Evolutionary conservation across 2,113 vertebrate genomes (phyloP).

Genomic region (Raja brachyura): DNA sequence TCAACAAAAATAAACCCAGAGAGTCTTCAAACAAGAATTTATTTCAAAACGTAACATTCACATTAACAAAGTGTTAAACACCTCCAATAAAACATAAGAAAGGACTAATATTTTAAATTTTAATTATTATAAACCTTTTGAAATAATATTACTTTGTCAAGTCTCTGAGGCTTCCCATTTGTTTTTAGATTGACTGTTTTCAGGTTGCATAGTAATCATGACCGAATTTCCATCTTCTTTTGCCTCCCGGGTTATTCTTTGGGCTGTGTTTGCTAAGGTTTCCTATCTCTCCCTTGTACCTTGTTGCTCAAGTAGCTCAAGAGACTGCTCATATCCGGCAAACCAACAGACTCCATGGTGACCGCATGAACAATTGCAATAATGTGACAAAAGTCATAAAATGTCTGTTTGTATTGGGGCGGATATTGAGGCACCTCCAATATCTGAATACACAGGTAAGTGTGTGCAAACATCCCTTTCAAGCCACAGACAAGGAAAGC

Average conservation of each 20-base stretch:
- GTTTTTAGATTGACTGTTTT: constrained; percentile 32
- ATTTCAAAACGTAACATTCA: background rate
- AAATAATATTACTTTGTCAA: constrained; percentile 5
- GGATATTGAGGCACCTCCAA: constrained; percentile 48
- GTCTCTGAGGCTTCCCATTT: background rate
- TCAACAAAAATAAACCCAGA: background rate
- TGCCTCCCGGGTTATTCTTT: constrained; percentile 28
- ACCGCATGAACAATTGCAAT: constrained; percentile 44
- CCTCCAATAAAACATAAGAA: background rate
- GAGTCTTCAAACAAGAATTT: background rate
- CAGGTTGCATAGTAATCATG: constrained; percentile 39
- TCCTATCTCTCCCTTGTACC: constrained; percentile 43
- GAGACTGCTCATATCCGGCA: constrained; percentile 44
- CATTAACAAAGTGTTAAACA: background rate
- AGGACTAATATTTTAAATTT: background rate
- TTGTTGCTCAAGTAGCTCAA: constrained; percentile 42
- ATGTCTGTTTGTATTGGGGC: constrained; percentile 48
- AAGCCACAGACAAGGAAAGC: constrained; percentile 43
- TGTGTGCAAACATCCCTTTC: constrained; percentile 50
- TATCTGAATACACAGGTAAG: constrained; percentile 44
- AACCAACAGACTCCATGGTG: constrained; percentile 47
- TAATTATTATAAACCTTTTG: constrained; percentile 11
- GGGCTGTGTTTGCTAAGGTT: constrained; percentile 42
- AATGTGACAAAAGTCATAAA: constrained; percentile 47
- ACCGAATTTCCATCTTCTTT: constrained; percentile 40